Conservation (phyloP, 2,113 vertebrate species). For the Pavo muticus region DNA sequence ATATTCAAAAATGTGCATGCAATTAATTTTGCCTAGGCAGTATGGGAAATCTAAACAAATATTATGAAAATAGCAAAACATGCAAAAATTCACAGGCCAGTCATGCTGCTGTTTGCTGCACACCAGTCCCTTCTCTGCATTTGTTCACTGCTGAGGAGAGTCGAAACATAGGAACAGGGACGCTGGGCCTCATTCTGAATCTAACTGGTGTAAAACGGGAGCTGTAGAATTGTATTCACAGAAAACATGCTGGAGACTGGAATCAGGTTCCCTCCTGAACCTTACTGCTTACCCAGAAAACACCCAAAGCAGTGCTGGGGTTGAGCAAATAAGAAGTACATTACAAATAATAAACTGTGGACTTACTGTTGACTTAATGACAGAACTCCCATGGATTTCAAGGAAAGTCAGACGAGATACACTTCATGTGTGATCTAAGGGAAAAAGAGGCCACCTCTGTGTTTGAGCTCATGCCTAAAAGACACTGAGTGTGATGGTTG, state of each 20-base stretch:
- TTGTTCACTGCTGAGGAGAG: not conserved
- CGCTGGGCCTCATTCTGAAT: constrained; percentile 1
- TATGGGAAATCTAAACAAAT: constrained; percentile 62
- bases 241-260: not conserved
- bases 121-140: not conserved
- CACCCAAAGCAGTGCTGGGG: not conserved
- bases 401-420: not conserved
- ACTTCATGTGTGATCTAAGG: not conserved
- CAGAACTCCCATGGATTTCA: constrained; percentile 23
- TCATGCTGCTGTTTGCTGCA: constrained; percentile 19
- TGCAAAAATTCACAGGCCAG: constrained; percentile 47
- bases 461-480: not conserved
- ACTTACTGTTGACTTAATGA: constrained; percentile 13
- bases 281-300: constrained; percentile 13
- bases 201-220: not conserved
- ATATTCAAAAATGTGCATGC: constrained; percentile 62
- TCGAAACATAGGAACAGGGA: not conserved
- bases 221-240: not conserved
- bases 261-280: constrained; percentile 16
- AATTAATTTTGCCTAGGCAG: constrained; percentile 65
- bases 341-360: constrained; percentile 37
- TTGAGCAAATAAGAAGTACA: constrained; percentile 56
- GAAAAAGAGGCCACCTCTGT: not conserved
- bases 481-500: not conserved
- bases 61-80: constrained; percentile 36